phyloP scores from a whole-genome alignment of 92 coral and sea anemone genomes.

The Nematostella vectensis region DNA sequence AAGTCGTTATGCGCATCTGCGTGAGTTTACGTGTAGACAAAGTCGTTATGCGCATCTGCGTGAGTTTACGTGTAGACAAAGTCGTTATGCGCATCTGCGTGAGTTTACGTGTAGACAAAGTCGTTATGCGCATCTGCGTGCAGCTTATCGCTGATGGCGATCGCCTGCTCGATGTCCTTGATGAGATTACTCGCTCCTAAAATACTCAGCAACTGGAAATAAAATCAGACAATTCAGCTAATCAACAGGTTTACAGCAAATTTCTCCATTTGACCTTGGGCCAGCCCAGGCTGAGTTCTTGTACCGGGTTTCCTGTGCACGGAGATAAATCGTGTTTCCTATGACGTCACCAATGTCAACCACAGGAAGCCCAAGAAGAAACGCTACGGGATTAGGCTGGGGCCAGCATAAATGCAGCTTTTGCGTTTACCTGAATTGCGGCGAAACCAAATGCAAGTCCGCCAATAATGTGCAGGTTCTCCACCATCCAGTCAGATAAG shows the following conservation, averaged over 20 bases:
- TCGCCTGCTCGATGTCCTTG: slow-evolving; percentile 51
- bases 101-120: neutral
- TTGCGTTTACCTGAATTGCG: slow-evolving; percentile 54
- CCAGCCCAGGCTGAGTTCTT: too few species aligned
- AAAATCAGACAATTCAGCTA: neutral
- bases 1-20: too few species aligned
- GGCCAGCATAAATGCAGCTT: too few species aligned
- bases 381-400: too few species aligned
- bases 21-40: too few species aligned
- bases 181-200: slow-evolving; percentile 72
- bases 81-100: too few species aligned
- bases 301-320: too few species aligned
- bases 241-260: neutral
- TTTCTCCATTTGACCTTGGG: neutral
- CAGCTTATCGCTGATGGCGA: slow-evolving; percentile 28
- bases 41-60: too few species aligned
- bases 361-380: too few species aligned
- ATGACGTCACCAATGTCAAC: too few species aligned
- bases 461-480: slow-evolving; percentile 71
- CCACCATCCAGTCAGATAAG: slow-evolving; percentile 64
- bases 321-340: too few species aligned
- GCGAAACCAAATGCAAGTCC: slow-evolving; percentile 89
- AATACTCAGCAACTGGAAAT: slow-evolving; percentile 45
- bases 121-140: slow-evolving; percentile 20
- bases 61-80: too few species aligned